These are phyloP conservation scores for Saguinus midas DNA, from an alignment of 2,113 vertebrate genomes.

Conservation along the genomic window DNA sequence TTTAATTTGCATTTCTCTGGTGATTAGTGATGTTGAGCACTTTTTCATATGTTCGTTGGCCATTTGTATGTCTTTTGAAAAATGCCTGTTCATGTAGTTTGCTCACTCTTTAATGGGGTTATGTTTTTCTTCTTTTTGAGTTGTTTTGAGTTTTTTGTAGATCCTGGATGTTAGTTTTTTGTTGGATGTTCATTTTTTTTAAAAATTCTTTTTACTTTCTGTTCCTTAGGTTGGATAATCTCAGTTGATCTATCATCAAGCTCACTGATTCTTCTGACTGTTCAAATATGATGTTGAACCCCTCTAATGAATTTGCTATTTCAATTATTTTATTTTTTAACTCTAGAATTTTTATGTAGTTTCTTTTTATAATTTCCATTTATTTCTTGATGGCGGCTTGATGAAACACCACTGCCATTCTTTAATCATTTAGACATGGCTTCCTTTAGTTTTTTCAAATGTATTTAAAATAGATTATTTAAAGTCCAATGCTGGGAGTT, in stretches of 20 bases:
- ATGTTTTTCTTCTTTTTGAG: too few species aligned
- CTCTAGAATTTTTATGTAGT: not conserved
- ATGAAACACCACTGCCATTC: not conserved
- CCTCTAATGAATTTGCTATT: not conserved
- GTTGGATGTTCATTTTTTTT: not conserved
- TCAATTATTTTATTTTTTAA: constrained; percentile 9
- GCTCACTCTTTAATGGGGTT: too few species aligned
- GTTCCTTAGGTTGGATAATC: not conserved
- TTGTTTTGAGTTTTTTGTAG: too few species aligned
- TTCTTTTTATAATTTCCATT: not conserved
- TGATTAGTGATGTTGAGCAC: too few species aligned
- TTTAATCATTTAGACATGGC: not conserved
- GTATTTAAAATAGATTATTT: not conserved
- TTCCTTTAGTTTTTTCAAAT: constrained; percentile 42
- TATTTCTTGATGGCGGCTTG: not conserved
- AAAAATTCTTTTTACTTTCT: not conserved
- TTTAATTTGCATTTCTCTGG: too few species aligned
- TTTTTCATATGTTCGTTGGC: too few species aligned
- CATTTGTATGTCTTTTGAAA: too few species aligned
- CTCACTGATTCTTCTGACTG: not conserved
- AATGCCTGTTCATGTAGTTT: too few species aligned
- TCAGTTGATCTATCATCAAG: not conserved
- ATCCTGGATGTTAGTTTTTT: too few species aligned
- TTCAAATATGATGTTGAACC: not conserved
- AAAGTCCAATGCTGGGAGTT: not conserved